These are phyloP conservation scores for Glaucopsyche alexis DNA, from an alignment of 2,888 invertebrate genomes.

Conservation along the genomic window DNA sequence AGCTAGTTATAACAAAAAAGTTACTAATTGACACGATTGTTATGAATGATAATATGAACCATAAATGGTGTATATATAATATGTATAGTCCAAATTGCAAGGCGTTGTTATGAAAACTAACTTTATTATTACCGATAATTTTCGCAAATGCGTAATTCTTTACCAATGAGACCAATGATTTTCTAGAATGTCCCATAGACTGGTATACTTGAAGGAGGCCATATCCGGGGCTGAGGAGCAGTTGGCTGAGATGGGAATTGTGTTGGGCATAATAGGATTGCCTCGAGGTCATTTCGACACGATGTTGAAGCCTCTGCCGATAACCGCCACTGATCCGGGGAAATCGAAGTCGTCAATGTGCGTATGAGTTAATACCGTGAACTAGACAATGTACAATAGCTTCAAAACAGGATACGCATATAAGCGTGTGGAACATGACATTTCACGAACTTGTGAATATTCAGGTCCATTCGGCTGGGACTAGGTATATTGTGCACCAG, in stretches of 20 bases:
- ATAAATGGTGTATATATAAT: too few relatives aligned
- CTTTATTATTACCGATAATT: background rate
- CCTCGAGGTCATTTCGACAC: slow-evolving; percentile 77
- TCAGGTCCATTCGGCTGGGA: too few relatives aligned
- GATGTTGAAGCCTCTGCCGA: slow-evolving; percentile 67
- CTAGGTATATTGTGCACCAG: too few relatives aligned
- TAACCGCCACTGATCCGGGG: slow-evolving; percentile 38
- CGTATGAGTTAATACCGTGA: slow-evolving; percentile 34
- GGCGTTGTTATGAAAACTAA: too few relatives aligned
- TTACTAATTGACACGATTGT: too few relatives aligned
- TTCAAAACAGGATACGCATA: background rate
- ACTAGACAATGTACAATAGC: slow-evolving; percentile 10
- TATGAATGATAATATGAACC: too few relatives aligned
- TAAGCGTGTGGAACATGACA: background rate
- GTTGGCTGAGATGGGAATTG: slow-evolving; percentile 62
- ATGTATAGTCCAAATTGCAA: too few relatives aligned
- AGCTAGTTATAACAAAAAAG: too few relatives aligned
- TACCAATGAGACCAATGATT: background rate
- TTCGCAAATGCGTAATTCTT: background rate
- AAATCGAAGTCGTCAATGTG: slow-evolving; percentile 59
- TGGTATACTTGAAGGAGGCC: slow-evolving; percentile 75
- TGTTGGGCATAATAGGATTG: slow-evolving; percentile 81
- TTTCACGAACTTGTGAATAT: background rate
- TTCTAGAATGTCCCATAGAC: slow-evolving; percentile 54
- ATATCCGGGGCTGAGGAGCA: slow-evolving; percentile 79